A percentile compares a stretch with the other conserved stretches of the same genome.
Evolutionary conservation across 2,113 vertebrate genomes (phyloP).

Genomic region (Cyanoliseus patagonus): DNA sequence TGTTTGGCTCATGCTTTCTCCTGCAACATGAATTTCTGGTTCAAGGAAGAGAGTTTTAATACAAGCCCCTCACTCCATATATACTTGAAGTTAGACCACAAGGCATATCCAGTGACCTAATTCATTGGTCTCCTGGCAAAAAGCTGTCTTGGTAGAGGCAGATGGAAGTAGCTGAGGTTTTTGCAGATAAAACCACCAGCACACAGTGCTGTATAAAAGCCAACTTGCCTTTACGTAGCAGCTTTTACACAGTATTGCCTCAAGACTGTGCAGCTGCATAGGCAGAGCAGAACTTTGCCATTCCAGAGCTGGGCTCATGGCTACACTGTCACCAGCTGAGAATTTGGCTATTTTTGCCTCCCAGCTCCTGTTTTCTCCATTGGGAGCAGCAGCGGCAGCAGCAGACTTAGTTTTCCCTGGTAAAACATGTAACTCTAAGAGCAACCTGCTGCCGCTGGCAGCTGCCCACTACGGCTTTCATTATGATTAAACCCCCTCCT

Average conservation of each 20-base stretch:
- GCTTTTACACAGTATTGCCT: background rate
- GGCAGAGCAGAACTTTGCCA: background rate
- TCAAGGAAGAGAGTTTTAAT: background rate
- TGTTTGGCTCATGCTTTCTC: background rate
- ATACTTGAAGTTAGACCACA: background rate
- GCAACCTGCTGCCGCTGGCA: background rate
- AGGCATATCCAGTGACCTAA: background rate
- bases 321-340: background rate
- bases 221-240: background rate
- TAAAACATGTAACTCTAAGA: background rate
- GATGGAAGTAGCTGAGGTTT: background rate
- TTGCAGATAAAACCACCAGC: background rate
- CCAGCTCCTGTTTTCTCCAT: background rate
- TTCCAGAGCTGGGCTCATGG: fast-evolving
- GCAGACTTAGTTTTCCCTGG: background rate
- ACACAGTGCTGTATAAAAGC: background rate
- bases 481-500: fast-evolving
- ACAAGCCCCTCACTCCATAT: background rate
- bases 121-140: background rate
- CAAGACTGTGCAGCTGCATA: fast-evolving
- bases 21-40: background rate
- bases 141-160: background rate
- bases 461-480: background rate
- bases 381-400: background rate
- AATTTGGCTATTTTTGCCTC: background rate